Evolutionary conservation across 2,797 vertebrate species (phyloP).

Genomic region (Gymnothorax reevesii): DNA sequence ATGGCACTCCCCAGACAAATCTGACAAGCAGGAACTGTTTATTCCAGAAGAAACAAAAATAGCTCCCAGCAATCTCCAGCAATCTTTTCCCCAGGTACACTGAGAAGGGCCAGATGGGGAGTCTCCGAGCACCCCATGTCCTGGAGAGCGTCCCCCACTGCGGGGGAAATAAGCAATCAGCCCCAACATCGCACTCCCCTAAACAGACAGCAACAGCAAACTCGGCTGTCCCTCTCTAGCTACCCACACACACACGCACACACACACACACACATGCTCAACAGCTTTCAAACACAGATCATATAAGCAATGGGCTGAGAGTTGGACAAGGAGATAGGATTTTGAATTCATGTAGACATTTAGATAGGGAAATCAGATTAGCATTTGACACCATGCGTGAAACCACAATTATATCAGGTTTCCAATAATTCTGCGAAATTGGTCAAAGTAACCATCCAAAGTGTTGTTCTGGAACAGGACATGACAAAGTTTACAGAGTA

Average conservation of each 20-base stretch:
- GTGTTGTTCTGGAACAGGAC: neutral
- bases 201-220: conserved; percentile 5
- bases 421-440: neutral
- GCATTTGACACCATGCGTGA: neutral
- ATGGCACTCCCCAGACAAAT: neutral
- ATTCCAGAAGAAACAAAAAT: conserved; percentile 25
- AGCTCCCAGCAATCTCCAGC: conserved; percentile 30
- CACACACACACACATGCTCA: neutral
- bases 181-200: neutral
- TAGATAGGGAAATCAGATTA: neutral
- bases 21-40: neutral
- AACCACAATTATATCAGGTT: neutral
- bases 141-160: conserved; percentile 35
- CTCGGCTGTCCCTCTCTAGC: neutral
- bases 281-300: neutral
- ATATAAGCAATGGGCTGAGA: neutral
- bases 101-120: neutral
- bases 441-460: neutral
- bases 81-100: neutral
- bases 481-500: neutral
- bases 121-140: conserved; percentile 26
- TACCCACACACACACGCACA: neutral
- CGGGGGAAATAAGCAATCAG: neutral
- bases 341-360: neutral
- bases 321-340: neutral